phyloP scores from a whole-genome alignment of 2,888 invertebrate genomes.

The Plebejus argus region DNA sequence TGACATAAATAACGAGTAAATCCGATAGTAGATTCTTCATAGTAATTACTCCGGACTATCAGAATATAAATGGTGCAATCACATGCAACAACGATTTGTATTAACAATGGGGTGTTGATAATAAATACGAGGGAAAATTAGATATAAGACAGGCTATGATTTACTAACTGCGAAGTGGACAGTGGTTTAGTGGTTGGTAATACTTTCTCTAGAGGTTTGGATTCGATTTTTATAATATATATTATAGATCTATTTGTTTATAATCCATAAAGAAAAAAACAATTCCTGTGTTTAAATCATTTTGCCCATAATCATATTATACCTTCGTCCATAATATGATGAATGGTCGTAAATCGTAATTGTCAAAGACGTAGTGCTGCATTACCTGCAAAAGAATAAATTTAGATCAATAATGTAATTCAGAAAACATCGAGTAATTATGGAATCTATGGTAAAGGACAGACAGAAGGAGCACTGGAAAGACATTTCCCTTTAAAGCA shows the following conservation, averaged over 20 bases:
- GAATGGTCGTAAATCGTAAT: too few species aligned
- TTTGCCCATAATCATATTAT: too few species aligned
- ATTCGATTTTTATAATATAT: too few species aligned
- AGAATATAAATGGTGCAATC: slow-evolving; percentile 26
- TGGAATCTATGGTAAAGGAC: too few species aligned
- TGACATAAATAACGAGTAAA: slow-evolving; percentile 17
- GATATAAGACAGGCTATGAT: neutral
- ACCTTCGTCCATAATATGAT: too few species aligned
- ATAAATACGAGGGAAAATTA: neutral
- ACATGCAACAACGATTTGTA: slow-evolving; percentile 23
- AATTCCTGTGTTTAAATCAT: too few species aligned
- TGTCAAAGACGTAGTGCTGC: neutral
- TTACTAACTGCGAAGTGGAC: neutral
- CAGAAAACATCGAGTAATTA: too few species aligned
- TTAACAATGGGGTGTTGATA: slow-evolving; percentile 19
- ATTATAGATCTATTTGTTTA: neutral
- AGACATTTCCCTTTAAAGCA: neutral
- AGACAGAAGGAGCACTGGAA: neutral
- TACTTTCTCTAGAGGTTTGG: too few species aligned
- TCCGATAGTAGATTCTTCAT: slow-evolving; percentile 22
- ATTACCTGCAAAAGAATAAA: neutral
- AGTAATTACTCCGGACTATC: slow-evolving; percentile 26
- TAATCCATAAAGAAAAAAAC: neutral
- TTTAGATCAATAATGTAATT: neutral
- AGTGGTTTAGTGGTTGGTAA: neutral